Evolutionary conservation across 2,113 vertebrate genomes (phyloP).

Genomic region (Chamaea fasciata): DNA sequence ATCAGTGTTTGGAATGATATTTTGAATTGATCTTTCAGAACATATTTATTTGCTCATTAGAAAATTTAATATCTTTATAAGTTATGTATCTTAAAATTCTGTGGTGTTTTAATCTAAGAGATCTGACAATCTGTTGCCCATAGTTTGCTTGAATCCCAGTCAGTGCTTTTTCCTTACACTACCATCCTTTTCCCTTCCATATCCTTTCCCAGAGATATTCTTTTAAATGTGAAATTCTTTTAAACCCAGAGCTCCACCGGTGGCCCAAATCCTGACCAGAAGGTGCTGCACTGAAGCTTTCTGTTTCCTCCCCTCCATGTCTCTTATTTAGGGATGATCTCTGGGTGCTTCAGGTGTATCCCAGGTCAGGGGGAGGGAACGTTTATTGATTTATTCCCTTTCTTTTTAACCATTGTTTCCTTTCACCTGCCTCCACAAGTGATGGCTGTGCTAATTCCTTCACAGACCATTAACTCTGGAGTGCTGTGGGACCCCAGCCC

Average conservation of each 20-base stretch:
- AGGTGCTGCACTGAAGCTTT: neutral
- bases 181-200: neutral
- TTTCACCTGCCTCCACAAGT: slow-evolving; percentile 56
- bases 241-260: neutral
- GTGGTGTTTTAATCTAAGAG: neutral
- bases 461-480: slow-evolving; percentile 65
- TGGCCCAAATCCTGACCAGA: neutral
- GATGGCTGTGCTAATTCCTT: slow-evolving; percentile 61
- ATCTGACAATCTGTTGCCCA: neutral
- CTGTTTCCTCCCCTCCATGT: neutral
- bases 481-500: slow-evolving; percentile 6
- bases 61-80: neutral
- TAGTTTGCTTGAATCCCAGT: neutral
- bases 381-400: neutral
- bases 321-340: neutral
- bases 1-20: neutral
- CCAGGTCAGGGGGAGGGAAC: neutral
- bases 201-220: neutral
- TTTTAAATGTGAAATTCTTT: neutral
- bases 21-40: neutral
- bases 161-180: neutral
- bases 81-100: neutral
- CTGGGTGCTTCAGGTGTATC: neutral
- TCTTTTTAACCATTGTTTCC: slow-evolving; percentile 25
- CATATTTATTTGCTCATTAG: neutral